Conservation (phyloP, 2,888 invertebrate species). For the Nineta flava region DNA sequence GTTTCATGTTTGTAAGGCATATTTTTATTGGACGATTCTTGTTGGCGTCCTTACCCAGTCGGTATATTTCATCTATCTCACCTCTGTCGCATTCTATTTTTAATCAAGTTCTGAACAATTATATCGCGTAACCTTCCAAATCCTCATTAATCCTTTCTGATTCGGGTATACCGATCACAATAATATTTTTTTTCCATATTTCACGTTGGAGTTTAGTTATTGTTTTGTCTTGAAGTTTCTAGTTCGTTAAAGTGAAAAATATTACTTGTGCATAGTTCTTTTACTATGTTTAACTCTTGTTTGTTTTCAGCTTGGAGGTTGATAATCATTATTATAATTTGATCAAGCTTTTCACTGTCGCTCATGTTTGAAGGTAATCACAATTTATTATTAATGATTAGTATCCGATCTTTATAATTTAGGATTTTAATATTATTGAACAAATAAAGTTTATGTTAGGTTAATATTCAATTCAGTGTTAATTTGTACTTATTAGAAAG, state of each 20-base stretch:
- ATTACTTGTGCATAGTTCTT: neutral
- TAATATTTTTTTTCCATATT: neutral
- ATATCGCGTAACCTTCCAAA: neutral
- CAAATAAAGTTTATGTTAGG: too few species aligned
- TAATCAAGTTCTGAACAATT: neutral
- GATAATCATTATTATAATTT: neutral
- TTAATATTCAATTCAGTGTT: too few species aligned
- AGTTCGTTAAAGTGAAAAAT: neutral
- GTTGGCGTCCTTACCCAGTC: neutral
- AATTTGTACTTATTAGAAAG: too few species aligned
- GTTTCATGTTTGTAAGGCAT: neutral
- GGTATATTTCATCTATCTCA: neutral
- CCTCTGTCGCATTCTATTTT: neutral
- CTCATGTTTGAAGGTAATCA: neutral
- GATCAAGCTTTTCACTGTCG: neutral
- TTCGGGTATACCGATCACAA: neutral
- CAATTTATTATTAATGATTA: too few species aligned
- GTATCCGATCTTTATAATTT: too few species aligned
- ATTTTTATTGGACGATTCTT: neutral
- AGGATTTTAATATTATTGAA: too few species aligned
- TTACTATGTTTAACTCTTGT: neutral
- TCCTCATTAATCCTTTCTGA: neutral
- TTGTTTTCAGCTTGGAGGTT: neutral
- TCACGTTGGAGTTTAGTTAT: neutral
- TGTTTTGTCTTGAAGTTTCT: neutral